Conservation (phyloP, 2,888 invertebrate genomes). For the Galerucella nymphaeae region DNA sequence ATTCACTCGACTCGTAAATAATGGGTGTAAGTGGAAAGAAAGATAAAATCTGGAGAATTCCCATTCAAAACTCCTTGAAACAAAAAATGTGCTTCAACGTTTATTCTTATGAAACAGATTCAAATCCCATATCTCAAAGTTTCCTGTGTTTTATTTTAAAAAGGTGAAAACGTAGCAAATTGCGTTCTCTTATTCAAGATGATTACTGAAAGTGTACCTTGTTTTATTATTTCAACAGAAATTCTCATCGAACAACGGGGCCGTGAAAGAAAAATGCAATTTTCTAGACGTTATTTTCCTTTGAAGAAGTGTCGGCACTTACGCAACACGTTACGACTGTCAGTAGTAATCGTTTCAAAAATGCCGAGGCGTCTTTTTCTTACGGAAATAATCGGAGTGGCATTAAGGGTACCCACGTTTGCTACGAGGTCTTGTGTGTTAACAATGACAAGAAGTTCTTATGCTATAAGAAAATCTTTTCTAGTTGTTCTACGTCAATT, state of each 20-base stretch:
- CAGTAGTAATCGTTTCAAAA: constrained; percentile 36
- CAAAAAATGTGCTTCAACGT: too few species aligned
- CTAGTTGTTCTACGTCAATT: constrained; percentile 16
- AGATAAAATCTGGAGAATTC: too few species aligned
- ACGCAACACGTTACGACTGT: constrained; percentile 35
- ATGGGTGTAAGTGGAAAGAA: too few species aligned
- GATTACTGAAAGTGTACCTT: constrained; percentile 26
- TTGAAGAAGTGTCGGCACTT: constrained; percentile 34
- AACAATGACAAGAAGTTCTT: constrained; percentile 22
- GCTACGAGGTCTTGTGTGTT: background rate
- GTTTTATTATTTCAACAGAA: constrained; percentile 30
- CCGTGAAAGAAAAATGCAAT: constrained; percentile 29
- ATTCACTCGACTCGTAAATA: too few species aligned
- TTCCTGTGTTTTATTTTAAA: background rate
- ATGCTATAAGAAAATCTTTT: constrained; percentile 16
- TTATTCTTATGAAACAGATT: too few species aligned
- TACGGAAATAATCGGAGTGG: constrained; percentile 22
- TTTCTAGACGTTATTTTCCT: constrained; percentile 30
- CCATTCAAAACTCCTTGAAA: too few species aligned
- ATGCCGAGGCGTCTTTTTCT: constrained; percentile 26
- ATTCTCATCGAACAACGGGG: constrained; percentile 6
- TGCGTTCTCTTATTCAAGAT: constrained; percentile 20
- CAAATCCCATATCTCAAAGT: too few species aligned
- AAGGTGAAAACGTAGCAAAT: constrained; percentile 13
- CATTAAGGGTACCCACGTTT: constrained; percentile 17